Conservation (phyloP, 2,888 invertebrate species). For the Lasioglossum villosulum region DNA sequence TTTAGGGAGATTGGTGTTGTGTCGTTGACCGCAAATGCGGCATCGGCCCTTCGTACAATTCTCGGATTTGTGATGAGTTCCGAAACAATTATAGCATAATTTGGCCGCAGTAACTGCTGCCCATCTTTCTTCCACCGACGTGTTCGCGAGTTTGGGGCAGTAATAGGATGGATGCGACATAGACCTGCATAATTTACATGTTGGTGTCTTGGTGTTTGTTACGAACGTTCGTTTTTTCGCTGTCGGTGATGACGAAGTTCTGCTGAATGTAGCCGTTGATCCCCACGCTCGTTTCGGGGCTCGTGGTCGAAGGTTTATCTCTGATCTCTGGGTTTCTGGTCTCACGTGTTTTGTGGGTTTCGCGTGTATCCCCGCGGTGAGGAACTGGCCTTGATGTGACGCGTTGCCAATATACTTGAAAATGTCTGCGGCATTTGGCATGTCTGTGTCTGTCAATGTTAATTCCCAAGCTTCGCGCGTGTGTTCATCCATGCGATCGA, state of each 20-base stretch:
- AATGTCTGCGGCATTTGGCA: neutral
- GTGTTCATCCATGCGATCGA: neutral
- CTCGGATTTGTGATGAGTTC: neutral
- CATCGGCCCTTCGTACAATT: neutral
- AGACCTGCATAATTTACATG: neutral
- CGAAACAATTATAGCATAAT: neutral
- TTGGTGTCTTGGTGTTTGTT: neutral
- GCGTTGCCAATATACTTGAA: neutral
- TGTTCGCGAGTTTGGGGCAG: neutral
- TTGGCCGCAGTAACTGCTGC: neutral
- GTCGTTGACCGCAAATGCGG: neutral
- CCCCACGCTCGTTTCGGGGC: neutral
- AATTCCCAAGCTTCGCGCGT: neutral
- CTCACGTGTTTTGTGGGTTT: neutral
- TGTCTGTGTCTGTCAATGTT: neutral
- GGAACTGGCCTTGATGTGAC: neutral
- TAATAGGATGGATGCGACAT: rapidly evolving
- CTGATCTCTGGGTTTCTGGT: no score
- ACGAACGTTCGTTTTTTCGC: neutral
- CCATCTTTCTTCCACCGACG: neutral
- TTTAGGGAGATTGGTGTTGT: neutral
- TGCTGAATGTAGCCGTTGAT: neutral
- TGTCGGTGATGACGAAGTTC: neutral
- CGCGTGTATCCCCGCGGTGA: neutral
- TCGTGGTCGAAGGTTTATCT: neutral